Conservation (phyloP, 2,888 invertebrate genomes). For the Coremacera marginata region DNA sequence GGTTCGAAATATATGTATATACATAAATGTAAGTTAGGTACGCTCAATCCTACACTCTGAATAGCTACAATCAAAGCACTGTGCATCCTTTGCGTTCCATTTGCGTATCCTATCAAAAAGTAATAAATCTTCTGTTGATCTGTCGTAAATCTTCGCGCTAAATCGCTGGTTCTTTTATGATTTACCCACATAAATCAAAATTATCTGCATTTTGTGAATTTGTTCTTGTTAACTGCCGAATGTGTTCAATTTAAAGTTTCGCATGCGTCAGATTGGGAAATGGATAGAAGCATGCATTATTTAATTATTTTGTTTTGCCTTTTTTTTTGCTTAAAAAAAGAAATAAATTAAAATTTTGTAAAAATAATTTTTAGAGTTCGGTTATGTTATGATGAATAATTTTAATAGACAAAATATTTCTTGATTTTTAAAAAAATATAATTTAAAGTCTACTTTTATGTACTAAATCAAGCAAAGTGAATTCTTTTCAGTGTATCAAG, state of each 20-base stretch:
- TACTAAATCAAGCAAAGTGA: too few species aligned
- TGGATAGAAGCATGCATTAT: background rate
- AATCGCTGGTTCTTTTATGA: slow-evolving; percentile 62
- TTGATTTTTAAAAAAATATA: too few species aligned
- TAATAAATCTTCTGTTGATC: slow-evolving; percentile 66
- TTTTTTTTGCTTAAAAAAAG: too few species aligned
- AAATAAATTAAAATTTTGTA: too few species aligned
- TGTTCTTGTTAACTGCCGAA: slow-evolving; percentile 53
- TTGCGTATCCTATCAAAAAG: slow-evolving; percentile 63
- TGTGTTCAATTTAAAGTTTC: slow-evolving; percentile 49
- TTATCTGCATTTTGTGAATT: slow-evolving; percentile 55
- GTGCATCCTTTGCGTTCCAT: slow-evolving; percentile 39
- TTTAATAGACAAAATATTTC: too few species aligned
- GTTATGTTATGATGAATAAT: too few species aligned
- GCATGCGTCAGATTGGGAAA: background rate
- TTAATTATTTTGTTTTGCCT: background rate
- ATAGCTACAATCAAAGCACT: background rate
- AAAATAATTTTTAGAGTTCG: too few species aligned
- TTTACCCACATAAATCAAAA: slow-evolving; percentile 67
- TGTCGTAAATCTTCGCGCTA: slow-evolving; percentile 63
- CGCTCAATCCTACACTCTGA: too few species aligned
- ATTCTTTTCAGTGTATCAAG: too few species aligned
- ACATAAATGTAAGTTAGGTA: too few species aligned
- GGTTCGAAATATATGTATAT: too few species aligned
- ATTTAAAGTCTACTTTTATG: too few species aligned